Evolutionary conservation across 2,797 vertebrate genomes (phyloP), one percentile per base, ranked within the genome.

Genomic region (Apogon hyalosoma): DNA sequence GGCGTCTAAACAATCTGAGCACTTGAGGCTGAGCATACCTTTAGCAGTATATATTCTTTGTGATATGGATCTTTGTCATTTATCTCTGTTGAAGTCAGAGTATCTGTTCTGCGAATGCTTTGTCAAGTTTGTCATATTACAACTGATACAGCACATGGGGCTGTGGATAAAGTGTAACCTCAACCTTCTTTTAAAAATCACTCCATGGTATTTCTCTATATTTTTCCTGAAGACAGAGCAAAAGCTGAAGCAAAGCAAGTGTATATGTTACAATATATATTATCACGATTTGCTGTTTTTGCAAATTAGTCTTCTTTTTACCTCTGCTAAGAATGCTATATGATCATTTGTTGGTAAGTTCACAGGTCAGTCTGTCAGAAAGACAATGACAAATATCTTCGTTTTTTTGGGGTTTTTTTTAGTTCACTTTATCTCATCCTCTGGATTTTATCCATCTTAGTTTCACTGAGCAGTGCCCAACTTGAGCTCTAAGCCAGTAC

Each of bases 61-160:
- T 40, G 10, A 18, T 56, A 60, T 75, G 59, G 13, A 62, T 67
- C 9, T 56, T 52, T 43, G 31, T 18, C 19, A 55, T 48, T 39
- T 56, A 47, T 68, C 28, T n/a, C 39, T 6, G 42, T 43, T 51
- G n/a, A 11, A 49, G 50, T 55, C 46, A 48, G 1, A 0, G 18
- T 21, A 47, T 47, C 7, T 67, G 50, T 71, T 54, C 42, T 15
- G 21, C 43, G 24, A 39, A 53, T 60, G 39, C 14, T 40, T 4
- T 47, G 46, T 50, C 28, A 60, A 47, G 28, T 12, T 57, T n/a
- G 45, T 52, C 15, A 39, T 15, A 18, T 39, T 49, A 46, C 42
- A 68, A 47, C 15, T 61, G 42, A 64, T 43, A 43, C 39, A 39
- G 36, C 42, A 51, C 55, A 13, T 48, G 53, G 33, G 12, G 36